Evolutionary conservation across 2,888 invertebrate genomes (phyloP).

Genomic region (Eueremaeus valkanovi): DNA sequence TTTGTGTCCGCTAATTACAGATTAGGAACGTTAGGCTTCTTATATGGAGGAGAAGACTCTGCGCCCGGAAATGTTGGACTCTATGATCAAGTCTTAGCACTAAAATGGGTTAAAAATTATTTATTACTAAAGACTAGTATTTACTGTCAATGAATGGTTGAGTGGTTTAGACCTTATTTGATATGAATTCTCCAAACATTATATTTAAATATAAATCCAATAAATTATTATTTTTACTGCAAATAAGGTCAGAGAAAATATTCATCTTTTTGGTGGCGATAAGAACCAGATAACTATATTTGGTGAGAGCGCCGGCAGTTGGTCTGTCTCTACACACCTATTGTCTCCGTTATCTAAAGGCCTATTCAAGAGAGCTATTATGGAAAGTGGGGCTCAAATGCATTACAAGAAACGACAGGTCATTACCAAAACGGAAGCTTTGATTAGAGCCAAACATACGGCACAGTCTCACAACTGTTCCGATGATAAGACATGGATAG

Average conservation of each 20-base stretch:
- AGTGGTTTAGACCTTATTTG: not conserved
- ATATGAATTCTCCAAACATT: too few relatives aligned
- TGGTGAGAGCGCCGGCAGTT: constrained; percentile 54
- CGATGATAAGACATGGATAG: not conserved
- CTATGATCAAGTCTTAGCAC: too few relatives aligned
- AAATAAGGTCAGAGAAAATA: constrained; percentile 47
- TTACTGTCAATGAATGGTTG: not conserved
- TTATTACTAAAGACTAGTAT: too few relatives aligned
- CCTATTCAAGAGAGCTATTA: not conserved
- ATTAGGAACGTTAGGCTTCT: not conserved
- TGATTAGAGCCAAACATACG: not conserved
- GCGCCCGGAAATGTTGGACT: too few relatives aligned
- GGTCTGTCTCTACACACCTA: not conserved
- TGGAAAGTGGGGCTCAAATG: not conserved
- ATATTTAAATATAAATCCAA: too few relatives aligned
- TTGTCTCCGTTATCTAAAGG: constrained; percentile 21
- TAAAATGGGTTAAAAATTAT: not conserved
- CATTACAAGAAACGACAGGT: not conserved
- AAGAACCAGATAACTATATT: constrained; percentile 52
- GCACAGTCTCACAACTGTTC: not conserved
- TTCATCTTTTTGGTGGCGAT: constrained; percentile 47
- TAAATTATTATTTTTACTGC: not conserved
- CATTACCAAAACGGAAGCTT: not conserved
- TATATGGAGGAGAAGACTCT: too few relatives aligned
- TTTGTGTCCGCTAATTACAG: not conserved